Evolutionary conservation across 1,140 invertebrate genomes (phyloP).

Genomic region (Riptortus pedestris): DNA sequence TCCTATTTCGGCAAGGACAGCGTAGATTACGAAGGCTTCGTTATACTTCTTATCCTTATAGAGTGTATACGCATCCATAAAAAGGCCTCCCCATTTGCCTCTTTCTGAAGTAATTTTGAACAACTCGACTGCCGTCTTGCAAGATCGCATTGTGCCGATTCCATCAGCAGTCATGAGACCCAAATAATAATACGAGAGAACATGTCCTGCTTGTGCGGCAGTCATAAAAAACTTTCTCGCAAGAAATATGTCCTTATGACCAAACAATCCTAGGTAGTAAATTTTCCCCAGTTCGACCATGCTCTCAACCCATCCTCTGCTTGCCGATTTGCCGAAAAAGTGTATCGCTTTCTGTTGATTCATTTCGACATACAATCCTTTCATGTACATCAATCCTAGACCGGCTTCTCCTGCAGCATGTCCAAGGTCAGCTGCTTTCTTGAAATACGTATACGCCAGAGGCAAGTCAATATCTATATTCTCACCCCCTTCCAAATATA

Average conservation of each 20-base stretch:
- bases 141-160: slow-evolving; percentile 85
- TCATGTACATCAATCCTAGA: slow-evolving; percentile 92
- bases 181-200: slow-evolving; percentile 92
- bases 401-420: slow-evolving; percentile 95
- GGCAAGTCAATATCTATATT: slow-evolving; percentile 84
- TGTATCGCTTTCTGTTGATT: slow-evolving; percentile 82
- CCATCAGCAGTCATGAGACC: slow-evolving; percentile 96
- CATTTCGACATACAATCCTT: slow-evolving; percentile 79
- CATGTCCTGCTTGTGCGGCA: slow-evolving; percentile 92
- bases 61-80: slow-evolving; percentile 82
- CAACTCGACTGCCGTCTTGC: slow-evolving; percentile 79
- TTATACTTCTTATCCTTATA: slow-evolving; percentile 70
- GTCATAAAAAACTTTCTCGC: slow-evolving; percentile 95
- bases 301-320: slow-evolving; percentile 93
- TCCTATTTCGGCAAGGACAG: slow-evolving; percentile 84
- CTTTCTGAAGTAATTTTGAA: slow-evolving; percentile 96
- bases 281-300: slow-evolving; percentile 94
- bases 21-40: slow-evolving; percentile 81
- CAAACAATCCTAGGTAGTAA: slow-evolving; percentile 90
- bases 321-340: slow-evolving; percentile 79
- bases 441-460: slow-evolving; percentile 80
- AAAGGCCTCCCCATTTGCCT: slow-evolving; percentile 76
- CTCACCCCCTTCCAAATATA: slow-evolving; percentile 91
- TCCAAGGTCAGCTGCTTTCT: slow-evolving; percentile 84
- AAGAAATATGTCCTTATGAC: slow-evolving; percentile 79